phyloP scores from a whole-genome alignment of 2,797 vertebrate species.

The Galagoides demidoff region DNA sequence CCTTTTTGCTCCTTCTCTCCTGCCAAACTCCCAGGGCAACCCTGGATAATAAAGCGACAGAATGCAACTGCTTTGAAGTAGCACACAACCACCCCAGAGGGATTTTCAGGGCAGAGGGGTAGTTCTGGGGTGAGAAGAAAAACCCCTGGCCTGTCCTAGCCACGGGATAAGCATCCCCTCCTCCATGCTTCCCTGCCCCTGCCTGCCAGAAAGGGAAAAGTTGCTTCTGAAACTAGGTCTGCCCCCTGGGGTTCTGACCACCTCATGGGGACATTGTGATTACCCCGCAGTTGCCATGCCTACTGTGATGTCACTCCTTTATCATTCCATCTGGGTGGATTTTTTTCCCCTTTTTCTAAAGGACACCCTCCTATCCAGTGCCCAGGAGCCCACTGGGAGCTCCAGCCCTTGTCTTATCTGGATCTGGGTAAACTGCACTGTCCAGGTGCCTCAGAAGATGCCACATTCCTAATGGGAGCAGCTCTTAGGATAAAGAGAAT shows the following conservation, averaged over 20 bases:
- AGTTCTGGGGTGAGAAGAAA: not conserved
- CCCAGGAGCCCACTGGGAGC: slow-evolving; percentile 39
- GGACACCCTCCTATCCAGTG: slow-evolving; percentile 12
- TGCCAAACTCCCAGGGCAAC: not conserved
- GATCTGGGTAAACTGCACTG: not conserved
- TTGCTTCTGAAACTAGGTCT: slow-evolving; percentile 63
- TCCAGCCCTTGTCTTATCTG: slow-evolving; percentile 15
- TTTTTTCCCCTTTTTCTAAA: slow-evolving; percentile 60
- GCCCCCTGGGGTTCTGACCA: slow-evolving; percentile 77
- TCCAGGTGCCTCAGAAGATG: not conserved
- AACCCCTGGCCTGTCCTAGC: slow-evolving; percentile 20
- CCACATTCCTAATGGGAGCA: not conserved
- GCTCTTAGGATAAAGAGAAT: not conserved
- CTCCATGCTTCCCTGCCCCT: not conserved
- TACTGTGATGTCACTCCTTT: slow-evolving; percentile 67
- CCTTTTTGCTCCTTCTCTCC: not conserved
- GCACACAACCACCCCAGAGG: not conserved
- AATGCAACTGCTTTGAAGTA: not conserved
- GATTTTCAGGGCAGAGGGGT: not conserved
- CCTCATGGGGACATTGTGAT: slow-evolving; percentile 65
- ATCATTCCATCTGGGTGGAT: slow-evolving; percentile 61
- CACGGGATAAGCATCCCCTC: not conserved
- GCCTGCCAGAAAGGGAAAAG: slow-evolving; percentile 49
- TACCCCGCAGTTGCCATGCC: slow-evolving; percentile 67
- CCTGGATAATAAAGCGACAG: not conserved